phyloP scores from a whole-genome alignment of 2,888 invertebrate genomes.

The Zaprionus bogoriensis region DNA sequence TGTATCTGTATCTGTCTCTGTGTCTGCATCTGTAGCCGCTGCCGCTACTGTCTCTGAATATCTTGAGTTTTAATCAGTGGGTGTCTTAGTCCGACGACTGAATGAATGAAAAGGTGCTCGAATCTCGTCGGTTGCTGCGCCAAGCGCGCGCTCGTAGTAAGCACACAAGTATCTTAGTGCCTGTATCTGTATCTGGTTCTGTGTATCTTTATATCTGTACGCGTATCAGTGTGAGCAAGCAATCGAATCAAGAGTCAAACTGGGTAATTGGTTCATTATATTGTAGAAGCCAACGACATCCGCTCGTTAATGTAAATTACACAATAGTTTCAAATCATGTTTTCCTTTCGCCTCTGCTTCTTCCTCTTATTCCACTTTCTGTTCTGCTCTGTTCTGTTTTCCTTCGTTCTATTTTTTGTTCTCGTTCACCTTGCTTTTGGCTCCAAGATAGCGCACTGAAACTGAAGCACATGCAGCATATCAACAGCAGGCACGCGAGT shows the following conservation, averaged over 20 bases:
- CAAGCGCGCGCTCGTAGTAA: not conserved
- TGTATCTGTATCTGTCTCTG: not conserved
- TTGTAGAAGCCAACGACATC: constrained; percentile 75
- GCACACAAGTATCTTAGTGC: not conserved
- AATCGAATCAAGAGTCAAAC: constrained; percentile 78
- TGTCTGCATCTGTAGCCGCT: not conserved
- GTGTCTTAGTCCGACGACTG: constrained; percentile 53
- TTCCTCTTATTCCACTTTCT: not conserved
- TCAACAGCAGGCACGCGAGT: too few species aligned
- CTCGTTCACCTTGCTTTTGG: not conserved
- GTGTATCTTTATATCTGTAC: constrained; percentile 5
- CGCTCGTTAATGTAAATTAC: constrained; percentile 75
- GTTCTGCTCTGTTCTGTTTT: too few species aligned
- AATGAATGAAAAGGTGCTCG: constrained; percentile 54
- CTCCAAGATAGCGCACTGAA: too few species aligned
- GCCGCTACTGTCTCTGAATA: not conserved
- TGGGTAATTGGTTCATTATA: constrained; percentile 76
- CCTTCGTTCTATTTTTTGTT: not conserved
- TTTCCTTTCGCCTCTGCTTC: not conserved
- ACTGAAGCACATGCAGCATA: too few species aligned
- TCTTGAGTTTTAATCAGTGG: constrained; percentile 49
- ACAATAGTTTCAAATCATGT: constrained; percentile 66
- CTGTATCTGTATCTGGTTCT: constrained; percentile 14
- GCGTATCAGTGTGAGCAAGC: constrained; percentile 41
- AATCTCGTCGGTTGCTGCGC: constrained; percentile 27